Base-by-base conservation (phyloP, 2,797 vertebrate species). In the Pangasius larnaudii region DNA sequence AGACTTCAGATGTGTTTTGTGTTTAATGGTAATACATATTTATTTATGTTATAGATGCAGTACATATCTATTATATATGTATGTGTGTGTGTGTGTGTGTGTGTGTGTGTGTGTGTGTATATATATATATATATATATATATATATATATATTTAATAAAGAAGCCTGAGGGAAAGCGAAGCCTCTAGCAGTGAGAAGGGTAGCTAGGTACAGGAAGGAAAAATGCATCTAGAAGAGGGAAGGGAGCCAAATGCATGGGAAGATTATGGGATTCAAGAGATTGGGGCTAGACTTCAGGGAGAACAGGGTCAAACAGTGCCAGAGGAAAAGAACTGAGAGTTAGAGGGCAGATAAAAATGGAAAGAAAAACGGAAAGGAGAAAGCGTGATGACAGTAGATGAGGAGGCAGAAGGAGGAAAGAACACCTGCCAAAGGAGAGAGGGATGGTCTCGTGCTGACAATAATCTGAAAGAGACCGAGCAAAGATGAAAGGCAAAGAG, bases 201-300 rank as follows among this genome's bases (percentile, higher is more conserved):
- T 22, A 53, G n/a, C 51, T 81, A 80, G 39, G 24, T 42, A 58
- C 9, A 71, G 39, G 69, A 82, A 88, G 87, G 51, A 77, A 81
- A 53, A 18, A 42, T 51, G 18, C 16, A 36, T 65, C 3, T 36
- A 24, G 30, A 77, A 88, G 2, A 16, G 56, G 16, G 19, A n/a
- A 63, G 14, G 27, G 67, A 51, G 39, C 82, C 11, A 42, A 51
- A 51, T 10, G n/a, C 39, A 13, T 53, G 46, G 53, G 36, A 63
- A 46, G 51, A 36, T 67, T 36, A 19, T 69, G 24, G 9, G 33
- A 85, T 79, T 85, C 49, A 53, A 69, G 30, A 69, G 51, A 59
- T 11, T 53, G 30, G 3, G 49, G 59, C 1, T n/a, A 65, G 58
- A 82, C 56, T 72, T 42, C 67, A 67, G 78, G 46, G n/a, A 77